Evolutionary conservation across 2,113 vertebrate species (phyloP).

Genomic region (Albula goreensis): DNA sequence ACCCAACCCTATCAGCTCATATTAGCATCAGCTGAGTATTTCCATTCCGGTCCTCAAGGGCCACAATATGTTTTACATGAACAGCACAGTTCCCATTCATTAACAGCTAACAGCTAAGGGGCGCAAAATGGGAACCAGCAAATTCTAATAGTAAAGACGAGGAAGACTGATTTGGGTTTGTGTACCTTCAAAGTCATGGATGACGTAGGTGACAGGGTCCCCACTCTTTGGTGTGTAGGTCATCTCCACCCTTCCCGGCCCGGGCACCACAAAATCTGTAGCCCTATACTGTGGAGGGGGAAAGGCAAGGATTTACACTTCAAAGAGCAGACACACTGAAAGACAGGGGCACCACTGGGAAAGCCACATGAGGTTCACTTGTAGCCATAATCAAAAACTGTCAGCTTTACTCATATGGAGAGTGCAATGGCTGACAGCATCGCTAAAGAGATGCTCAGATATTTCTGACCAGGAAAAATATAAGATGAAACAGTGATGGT

Average conservation of each 20-base stretch:
- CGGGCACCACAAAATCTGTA: slow-evolving; percentile 94
- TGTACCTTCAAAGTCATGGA: slow-evolving; percentile 90
- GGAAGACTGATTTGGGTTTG: not conserved
- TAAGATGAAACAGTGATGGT: not conserved
- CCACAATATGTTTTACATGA: not conserved
- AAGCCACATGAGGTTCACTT: too few relatives aligned
- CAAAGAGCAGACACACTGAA: not conserved
- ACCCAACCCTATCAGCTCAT: too few relatives aligned
- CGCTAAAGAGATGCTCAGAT: too few relatives aligned
- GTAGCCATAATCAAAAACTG: too few relatives aligned
- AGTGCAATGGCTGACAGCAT: too few relatives aligned
- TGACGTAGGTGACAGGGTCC: slow-evolving; percentile 75
- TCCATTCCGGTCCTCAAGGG: not conserved
- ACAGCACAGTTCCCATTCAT: not conserved
- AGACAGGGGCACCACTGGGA: too few relatives aligned
- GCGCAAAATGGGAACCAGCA: not conserved
- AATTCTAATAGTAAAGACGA: not conserved
- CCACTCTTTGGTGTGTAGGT: slow-evolving; percentile 82
- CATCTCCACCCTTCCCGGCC: slow-evolving; percentile 92
- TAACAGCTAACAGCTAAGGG: too few relatives aligned
- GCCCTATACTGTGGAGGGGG: slow-evolving; percentile 84
- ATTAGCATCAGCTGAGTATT: not conserved
- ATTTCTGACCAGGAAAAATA: too few relatives aligned
- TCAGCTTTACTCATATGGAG: too few relatives aligned
- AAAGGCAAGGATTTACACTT: not conserved